Evolutionary conservation across 2,113 vertebrate genomes (phyloP).

Genomic region (Phocoena sinus): DNA sequence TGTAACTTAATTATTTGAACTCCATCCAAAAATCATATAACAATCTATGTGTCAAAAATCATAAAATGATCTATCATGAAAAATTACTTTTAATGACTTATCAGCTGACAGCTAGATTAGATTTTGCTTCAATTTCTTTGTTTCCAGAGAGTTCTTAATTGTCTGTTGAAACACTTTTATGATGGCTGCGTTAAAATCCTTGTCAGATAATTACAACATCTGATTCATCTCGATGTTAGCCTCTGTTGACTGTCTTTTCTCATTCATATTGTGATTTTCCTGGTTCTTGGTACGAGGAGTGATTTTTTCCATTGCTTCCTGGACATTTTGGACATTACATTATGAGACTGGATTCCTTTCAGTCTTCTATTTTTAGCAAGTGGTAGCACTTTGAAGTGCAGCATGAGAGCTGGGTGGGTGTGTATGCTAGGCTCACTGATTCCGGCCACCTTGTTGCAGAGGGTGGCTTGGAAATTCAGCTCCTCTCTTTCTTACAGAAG

Average conservation of each 20-base stretch:
- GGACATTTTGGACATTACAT: background rate
- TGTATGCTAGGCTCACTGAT: background rate
- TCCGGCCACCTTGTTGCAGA: background rate
- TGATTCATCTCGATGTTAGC: background rate
- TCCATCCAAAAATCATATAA: background rate
- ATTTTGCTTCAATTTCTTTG: constrained; percentile 17
- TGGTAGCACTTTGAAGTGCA: background rate
- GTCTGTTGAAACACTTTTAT: background rate
- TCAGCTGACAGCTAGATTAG: constrained; percentile 18
- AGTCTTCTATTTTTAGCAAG: background rate
- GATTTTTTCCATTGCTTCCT: background rate
- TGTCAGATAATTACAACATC: background rate
- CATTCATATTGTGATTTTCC: background rate
- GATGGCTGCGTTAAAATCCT: background rate
- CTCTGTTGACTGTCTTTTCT: background rate
- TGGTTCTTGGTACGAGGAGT: background rate
- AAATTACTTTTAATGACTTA: constrained; percentile 27
- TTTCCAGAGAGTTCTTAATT: constrained; percentile 39
- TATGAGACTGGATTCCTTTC: background rate
- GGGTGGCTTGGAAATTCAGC: background rate
- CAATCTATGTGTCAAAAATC: background rate
- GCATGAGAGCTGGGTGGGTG: background rate
- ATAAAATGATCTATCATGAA: constrained; percentile 4
- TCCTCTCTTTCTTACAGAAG: background rate
- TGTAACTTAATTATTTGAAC: constrained; percentile 9